These are phyloP conservation scores for Apodemia hepburni DNA, from an alignment of 2,888 invertebrate genomes.

Conservation along the genomic window DNA sequence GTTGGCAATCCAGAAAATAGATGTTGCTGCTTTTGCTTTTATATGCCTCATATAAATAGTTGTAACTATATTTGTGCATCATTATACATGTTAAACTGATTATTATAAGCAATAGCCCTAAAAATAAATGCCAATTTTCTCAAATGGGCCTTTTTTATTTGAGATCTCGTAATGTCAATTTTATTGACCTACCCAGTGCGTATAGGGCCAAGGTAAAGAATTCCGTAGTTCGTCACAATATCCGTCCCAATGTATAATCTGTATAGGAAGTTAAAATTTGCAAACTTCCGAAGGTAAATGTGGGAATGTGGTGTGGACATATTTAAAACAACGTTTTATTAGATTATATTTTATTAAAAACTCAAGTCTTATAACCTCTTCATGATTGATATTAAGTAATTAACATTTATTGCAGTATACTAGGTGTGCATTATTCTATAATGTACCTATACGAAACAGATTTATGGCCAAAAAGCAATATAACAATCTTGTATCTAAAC, in stretches of 20 bases:
- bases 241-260: too few relatives aligned
- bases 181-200: too few relatives aligned
- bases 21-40: too few relatives aligned
- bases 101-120: conserved; percentile 7
- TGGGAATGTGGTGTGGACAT: too few relatives aligned
- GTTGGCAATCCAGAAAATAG: too few relatives aligned
- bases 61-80: conserved; percentile 3
- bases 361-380: conserved; percentile 61
- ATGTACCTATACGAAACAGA: conserved; percentile 6
- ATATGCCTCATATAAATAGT: too few relatives aligned
- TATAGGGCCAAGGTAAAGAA: too few relatives aligned
- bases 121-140: conserved; percentile 15
- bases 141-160: background rate
- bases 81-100: conserved; percentile 5
- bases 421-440: conserved; percentile 27
- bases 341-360: conserved; percentile 55
- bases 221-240: too few relatives aligned
- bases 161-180: too few relatives aligned
- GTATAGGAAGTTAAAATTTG: too few relatives aligned
- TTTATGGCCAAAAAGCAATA: conserved; percentile 17
- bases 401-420: conserved; percentile 31
- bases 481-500: conserved; percentile 2
- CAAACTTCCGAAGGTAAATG: too few relatives aligned
- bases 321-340: background rate
- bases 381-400: conserved; percentile 44